Evolutionary conservation across 2,113 vertebrate species (phyloP).

Genomic region (Emydocephalus ijimae): DNA sequence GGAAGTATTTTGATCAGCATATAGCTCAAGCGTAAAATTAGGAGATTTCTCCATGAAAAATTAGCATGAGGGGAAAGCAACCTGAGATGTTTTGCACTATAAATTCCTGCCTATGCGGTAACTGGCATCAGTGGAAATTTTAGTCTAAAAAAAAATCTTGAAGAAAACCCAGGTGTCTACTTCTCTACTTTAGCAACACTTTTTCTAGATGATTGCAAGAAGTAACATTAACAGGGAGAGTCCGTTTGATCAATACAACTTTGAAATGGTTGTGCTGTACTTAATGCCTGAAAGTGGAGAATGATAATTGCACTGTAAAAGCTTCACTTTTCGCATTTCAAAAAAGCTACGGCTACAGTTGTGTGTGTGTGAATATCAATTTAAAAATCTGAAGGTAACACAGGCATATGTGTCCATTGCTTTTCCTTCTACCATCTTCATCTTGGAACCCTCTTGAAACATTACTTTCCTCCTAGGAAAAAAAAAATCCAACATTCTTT

Average conservation of each 20-base stretch:
- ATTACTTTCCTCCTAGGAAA: background rate
- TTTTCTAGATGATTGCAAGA: background rate
- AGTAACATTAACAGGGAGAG: background rate
- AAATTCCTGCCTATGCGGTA: background rate
- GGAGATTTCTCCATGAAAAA: background rate
- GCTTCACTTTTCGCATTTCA: background rate
- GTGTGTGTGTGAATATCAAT: background rate
- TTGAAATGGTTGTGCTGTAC: slow-evolving; percentile 8
- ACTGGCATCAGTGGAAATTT: background rate
- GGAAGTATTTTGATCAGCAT: background rate
- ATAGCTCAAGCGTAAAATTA: background rate
- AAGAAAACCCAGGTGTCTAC: background rate
- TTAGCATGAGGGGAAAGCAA: background rate
- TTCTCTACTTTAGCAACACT: background rate
- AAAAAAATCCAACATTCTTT: background rate
- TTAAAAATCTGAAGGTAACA: background rate
- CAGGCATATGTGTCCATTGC: background rate
- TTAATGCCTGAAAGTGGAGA: slow-evolving; percentile 26
- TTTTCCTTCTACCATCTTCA: background rate
- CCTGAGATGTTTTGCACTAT: background rate
- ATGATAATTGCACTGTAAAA: background rate
- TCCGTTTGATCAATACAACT: slow-evolving; percentile 12
- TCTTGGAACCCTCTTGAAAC: background rate
- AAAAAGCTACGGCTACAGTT: background rate
- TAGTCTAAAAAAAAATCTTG: background rate